These are phyloP conservation scores for Parasteatoda lunata DNA, from an alignment of 2,888 invertebrate genomes.

Conservation along the genomic window DNA sequence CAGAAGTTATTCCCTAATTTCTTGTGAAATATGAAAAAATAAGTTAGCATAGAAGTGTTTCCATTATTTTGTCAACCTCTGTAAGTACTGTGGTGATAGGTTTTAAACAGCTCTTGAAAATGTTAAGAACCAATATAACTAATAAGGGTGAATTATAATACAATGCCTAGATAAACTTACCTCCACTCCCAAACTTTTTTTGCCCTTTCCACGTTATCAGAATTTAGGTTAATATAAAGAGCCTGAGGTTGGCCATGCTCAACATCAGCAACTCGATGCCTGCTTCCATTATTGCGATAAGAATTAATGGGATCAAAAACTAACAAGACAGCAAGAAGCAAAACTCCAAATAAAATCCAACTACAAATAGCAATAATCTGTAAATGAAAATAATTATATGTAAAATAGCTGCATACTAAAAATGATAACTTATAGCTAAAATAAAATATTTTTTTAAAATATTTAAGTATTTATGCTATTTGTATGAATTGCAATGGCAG, in stretches of 20 bases:
- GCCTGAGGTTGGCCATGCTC: slow-evolving; percentile 84
- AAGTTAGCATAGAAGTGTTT: too few relatives aligned
- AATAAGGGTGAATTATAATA: neutral
- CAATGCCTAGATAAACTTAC: slow-evolving; percentile 34
- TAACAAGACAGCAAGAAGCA: slow-evolving; percentile 84
- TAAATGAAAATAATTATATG: slow-evolving; percentile 11
- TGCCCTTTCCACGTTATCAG: slow-evolving; percentile 47
- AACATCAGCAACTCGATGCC: slow-evolving; percentile 80
- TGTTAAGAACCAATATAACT: too few relatives aligned
- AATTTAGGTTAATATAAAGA: slow-evolving; percentile 71
- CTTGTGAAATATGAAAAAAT: too few relatives aligned
- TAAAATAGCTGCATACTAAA: neutral
- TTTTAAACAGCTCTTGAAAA: too few relatives aligned
- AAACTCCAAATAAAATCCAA: slow-evolving; percentile 85
- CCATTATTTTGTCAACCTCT: too few relatives aligned
- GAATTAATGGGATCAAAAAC: slow-evolving; percentile 87
- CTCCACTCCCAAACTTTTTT: slow-evolving; percentile 69
- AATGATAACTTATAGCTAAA: too few relatives aligned
- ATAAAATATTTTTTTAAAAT: too few relatives aligned
- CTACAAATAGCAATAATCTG: slow-evolving; percentile 78
- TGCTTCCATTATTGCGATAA: slow-evolving; percentile 31
- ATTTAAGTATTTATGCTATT: too few relatives aligned
- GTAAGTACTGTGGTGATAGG: too few relatives aligned
- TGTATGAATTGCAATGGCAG: too few relatives aligned
- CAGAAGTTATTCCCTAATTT: too few relatives aligned